These are phyloP conservation scores for Bambusicola thoracicus DNA, from an alignment of 2,113 vertebrate genomes.

Conservation along the genomic window DNA sequence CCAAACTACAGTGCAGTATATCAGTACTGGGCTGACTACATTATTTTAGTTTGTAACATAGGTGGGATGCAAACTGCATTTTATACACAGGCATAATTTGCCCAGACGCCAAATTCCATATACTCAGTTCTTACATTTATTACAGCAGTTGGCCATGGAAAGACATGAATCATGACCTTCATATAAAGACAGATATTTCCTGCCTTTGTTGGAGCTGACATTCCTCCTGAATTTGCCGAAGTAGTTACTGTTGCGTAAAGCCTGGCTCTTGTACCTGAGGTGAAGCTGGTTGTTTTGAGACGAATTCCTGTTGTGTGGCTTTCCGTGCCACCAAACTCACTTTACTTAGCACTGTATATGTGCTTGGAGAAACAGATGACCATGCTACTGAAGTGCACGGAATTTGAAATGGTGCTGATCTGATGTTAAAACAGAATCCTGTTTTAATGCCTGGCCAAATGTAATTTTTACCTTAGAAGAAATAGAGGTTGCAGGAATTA, in stretches of 20 bases:
- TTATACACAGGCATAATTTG: not conserved
- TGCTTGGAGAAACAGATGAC: not conserved
- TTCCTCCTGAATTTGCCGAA: not conserved
- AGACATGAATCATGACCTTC: not conserved
- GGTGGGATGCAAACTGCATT: not conserved
- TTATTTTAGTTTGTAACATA: not conserved
- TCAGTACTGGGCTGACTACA: not conserved
- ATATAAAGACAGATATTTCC: not conserved
- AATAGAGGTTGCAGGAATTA: not conserved
- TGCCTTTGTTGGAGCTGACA: not conserved
- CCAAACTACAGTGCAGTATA: not conserved
- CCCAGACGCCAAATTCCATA: not conserved
- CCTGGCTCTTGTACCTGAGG: not conserved
- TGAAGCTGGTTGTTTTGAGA: not conserved
- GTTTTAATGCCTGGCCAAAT: not conserved
- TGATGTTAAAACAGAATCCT: not conserved
- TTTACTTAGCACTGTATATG: not conserved
- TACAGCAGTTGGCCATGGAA: not conserved
- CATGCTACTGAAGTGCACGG: not conserved
- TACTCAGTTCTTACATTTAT: not conserved
- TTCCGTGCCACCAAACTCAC: not conserved
- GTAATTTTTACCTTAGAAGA: not conserved
- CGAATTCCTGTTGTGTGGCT: not conserved
- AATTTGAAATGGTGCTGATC: not conserved
- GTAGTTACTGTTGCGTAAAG: not conserved